Base-by-base conservation (phyloP, 2,888 invertebrate species). In the Volucella inflata region DNA sequence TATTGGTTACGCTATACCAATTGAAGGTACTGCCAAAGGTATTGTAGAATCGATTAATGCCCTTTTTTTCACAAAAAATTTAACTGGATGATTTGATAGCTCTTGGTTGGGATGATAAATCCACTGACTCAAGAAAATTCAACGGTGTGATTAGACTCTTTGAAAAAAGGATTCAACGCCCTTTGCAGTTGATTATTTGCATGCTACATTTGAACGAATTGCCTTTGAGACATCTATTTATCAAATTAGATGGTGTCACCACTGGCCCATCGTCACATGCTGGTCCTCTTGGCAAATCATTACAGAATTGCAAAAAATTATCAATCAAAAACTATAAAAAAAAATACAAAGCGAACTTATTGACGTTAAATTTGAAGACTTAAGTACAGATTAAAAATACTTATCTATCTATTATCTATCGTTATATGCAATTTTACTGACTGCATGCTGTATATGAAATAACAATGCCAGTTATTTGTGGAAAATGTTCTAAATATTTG, bases 151-250 rank as follows among this genome's bases (percentile, higher is more conserved):
- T 67, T 46, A 57, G 46, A 38, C 50, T 57, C 10, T n/a, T 67
- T 1, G 67, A 76, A 59, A 59, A 57, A 48, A 30, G 17, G 17
- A 14, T 60, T 16, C 10, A 59, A 12, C n/a, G 68, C 3, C 60
- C 67, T n/a, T 38, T 75, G 53, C 30, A 76, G 30, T 76, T 64
- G 74, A 57, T 65, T 30, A 40, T 65, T 40, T 75, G 60, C 50
- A 21, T 59, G 17, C 17, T 76, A 36, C 67, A 68, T 59, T 64
- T 65, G 36, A 75, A 75, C 21, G 46, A 50, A 65, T 17, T 65
- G 11, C n/a, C n/a, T n/a, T n/a, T n/a, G n/a, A n/a, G n/a, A n/a
- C n/a, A n/a, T n/a, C n/a, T n/a, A n/a, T n/a, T n/a, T n/a, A n/a
- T n/a, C n/a, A n/a, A n/a, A n/a, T n/a, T n/a, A n/a, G n/a, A n/a